Evolutionary conservation across 2,113 vertebrate genomes (phyloP).

Genomic region (Syngnathus typhle): DNA sequence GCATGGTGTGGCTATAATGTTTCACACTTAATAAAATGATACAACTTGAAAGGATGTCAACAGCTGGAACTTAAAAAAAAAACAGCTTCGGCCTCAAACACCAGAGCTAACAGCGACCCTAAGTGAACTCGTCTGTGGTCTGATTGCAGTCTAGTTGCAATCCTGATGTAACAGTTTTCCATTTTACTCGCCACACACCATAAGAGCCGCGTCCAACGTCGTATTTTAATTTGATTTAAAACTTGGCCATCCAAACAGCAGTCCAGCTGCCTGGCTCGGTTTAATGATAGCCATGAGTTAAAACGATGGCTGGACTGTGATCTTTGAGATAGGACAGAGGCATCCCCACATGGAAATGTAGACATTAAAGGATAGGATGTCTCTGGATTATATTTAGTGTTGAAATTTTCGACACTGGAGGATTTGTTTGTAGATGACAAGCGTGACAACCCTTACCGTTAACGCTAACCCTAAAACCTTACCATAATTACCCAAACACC

Average conservation of each 20-base stretch:
- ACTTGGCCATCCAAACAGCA: not conserved
- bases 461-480: not conserved
- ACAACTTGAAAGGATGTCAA: not conserved
- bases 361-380: not conserved
- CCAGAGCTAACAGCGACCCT: not conserved
- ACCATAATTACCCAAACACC: too few relatives aligned
- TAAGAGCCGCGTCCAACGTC: not conserved
- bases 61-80: not conserved
- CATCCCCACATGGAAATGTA: not conserved
- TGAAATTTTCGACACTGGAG: not conserved
- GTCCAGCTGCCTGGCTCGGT: not conserved
- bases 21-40: constrained; percentile 24
- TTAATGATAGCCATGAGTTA: not conserved
- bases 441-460: not conserved
- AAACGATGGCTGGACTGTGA: not conserved
- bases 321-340: not conserved
- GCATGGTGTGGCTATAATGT: constrained; percentile 25
- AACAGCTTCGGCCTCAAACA: not conserved
- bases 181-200: not conserved
- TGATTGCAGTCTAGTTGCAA: not conserved
- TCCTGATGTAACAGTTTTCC: not conserved
- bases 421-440: not conserved
- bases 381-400: not conserved
- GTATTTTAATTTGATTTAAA: not conserved
- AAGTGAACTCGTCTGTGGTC: not conserved